Percentiles rank a stretch among this genome's conserved stretches.
phyloP scores from a whole-genome alignment of 1,140 invertebrate genomes.

The Latrodectus geometricus region DNA sequence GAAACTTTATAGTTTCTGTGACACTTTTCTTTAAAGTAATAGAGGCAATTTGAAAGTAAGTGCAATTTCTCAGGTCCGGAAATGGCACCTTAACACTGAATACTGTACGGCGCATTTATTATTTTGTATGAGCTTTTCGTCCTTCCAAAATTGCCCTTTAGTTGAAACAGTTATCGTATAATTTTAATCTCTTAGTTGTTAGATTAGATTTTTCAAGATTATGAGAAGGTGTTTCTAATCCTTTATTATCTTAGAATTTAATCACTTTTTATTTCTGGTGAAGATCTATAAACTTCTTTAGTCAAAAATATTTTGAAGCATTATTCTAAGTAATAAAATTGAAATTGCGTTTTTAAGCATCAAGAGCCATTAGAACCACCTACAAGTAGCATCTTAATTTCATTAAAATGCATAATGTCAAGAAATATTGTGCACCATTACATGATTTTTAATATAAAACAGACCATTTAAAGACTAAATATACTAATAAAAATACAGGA shows the following conservation, averaged over 20 bases:
- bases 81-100: slow-evolving; percentile 36
- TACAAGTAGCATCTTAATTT: too few species aligned
- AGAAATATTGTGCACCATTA: too few species aligned
- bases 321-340: neutral
- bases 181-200: slow-evolving; percentile 42
- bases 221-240: neutral
- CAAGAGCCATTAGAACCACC: too few species aligned
- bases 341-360: too few species aligned
- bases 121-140: slow-evolving; percentile 4
- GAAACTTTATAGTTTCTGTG: slow-evolving; percentile 48
- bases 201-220: slow-evolving; percentile 48
- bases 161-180: slow-evolving; percentile 22
- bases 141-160: slow-evolving; percentile 14
- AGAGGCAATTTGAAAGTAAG: slow-evolving; percentile 49
- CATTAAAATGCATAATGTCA: too few species aligned
- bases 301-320: slow-evolving; percentile 1
- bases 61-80: slow-evolving; percentile 46
- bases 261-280: neutral
- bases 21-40: slow-evolving; percentile 59
- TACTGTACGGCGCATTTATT: slow-evolving; percentile 51
- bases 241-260: slow-evolving; percentile 41
- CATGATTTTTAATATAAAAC: too few species aligned
- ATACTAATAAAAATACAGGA: too few species aligned
- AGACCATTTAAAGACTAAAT: too few species aligned
- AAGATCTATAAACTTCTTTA: neutral